phyloP scores from a whole-genome alignment of 2,113 vertebrate genomes.

The Corvus hawaiiensis region DNA sequence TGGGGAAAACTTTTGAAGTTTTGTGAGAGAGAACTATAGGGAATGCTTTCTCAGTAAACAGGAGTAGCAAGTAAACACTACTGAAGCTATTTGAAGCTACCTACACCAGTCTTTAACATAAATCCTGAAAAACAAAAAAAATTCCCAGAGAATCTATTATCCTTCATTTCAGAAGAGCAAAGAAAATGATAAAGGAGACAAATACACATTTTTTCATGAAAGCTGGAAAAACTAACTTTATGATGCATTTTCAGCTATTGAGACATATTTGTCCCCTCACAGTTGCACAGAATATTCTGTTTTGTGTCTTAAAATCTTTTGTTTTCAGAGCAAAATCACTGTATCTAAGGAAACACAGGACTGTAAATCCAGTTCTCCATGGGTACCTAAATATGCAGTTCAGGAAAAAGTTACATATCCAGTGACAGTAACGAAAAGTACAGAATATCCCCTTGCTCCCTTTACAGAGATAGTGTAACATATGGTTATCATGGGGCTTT shows the following conservation, averaged over 20 bases:
- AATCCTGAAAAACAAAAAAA: background rate
- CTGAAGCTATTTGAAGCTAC: background rate
- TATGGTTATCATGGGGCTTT: slow-evolving; percentile 45
- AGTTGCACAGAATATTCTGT: background rate
- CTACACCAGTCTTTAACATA: background rate
- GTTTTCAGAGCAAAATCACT: background rate
- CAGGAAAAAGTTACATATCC: background rate
- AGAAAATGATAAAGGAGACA: background rate
- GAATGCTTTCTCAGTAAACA: background rate
- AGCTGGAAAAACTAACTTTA: background rate
- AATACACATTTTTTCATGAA: background rate
- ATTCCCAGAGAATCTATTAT: background rate
- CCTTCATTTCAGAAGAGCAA: background rate
- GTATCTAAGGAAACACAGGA: background rate
- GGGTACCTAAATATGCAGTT: background rate
- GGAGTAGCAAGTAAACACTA: background rate
- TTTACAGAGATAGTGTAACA: slow-evolving; percentile 2
- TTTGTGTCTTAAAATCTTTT: background rate
- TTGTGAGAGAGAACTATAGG: background rate
- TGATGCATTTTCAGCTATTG: background rate
- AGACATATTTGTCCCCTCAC: background rate
- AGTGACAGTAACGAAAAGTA: background rate
- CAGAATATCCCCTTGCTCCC: slow-evolving; percentile 13
- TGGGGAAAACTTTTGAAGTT: background rate
- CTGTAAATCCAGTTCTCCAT: background rate